Conservation (phyloP, 2,113 vertebrate species). For the pig (Sus scrofa) region T2T-Sscrofa CM000822.6:31493501-31494000, state of each 20-base stretch:
- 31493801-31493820: background rate
- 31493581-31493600: background rate
- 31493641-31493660: background rate
- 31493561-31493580: background rate
- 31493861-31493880: background rate
- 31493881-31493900: background rate
- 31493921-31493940: background rate
- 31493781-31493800: background rate
- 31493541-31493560: background rate
- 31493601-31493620: background rate
- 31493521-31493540: background rate
- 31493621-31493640: background rate
- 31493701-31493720: background rate
- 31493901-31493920: background rate
- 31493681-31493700: background rate
- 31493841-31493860: background rate
- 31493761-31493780: background rate
- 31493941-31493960: background rate
- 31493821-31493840: background rate
- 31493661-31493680: background rate
- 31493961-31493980: background rate
- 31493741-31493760: background rate
- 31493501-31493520: background rate
- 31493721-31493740: rapidly evolving
- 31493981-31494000: background rate